phyloP scores from a whole-genome alignment of 2,113 vertebrate species.

The Chroicocephalus ridibundus region DNA sequence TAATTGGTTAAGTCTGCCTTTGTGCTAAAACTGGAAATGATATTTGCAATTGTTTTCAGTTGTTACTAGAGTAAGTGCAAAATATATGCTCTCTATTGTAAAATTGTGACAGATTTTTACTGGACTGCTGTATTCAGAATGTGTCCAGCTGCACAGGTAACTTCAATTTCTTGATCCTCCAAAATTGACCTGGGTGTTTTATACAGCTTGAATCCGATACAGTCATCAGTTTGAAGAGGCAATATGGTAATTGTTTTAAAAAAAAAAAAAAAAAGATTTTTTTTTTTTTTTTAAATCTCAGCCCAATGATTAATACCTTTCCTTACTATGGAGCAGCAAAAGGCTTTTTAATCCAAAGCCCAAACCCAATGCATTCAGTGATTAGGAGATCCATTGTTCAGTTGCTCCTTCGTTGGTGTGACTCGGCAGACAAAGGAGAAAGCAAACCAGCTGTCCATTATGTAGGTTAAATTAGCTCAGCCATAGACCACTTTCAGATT shows the following conservation, averaged over 20 bases:
- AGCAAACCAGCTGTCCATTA: background rate
- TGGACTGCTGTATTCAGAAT: background rate
- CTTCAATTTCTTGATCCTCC: background rate
- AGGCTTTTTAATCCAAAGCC: background rate
- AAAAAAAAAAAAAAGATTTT: too few relatives aligned
- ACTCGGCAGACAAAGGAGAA: background rate
- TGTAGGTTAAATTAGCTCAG: background rate
- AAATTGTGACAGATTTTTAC: background rate
- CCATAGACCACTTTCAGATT: background rate
- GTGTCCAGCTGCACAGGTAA: background rate
- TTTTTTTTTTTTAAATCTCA: background rate
- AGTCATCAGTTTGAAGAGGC: background rate
- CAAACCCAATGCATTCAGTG: background rate
- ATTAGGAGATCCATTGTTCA: background rate
- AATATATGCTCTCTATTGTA: background rate
- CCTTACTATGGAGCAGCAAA: background rate
- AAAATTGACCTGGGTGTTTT: background rate
- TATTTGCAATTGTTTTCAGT: background rate
- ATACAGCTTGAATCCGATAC: background rate
- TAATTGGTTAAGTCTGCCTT: background rate
- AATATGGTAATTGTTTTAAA: background rate
- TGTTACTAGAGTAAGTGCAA: background rate
- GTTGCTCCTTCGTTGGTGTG: background rate
- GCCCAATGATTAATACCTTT: background rate
- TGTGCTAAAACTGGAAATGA: background rate